Percentiles rank a stretch among this genome's conserved stretches.
phyloP scores from a whole-genome alignment of 2,797 vertebrate species.

The Sparidentex hasta region DNA sequence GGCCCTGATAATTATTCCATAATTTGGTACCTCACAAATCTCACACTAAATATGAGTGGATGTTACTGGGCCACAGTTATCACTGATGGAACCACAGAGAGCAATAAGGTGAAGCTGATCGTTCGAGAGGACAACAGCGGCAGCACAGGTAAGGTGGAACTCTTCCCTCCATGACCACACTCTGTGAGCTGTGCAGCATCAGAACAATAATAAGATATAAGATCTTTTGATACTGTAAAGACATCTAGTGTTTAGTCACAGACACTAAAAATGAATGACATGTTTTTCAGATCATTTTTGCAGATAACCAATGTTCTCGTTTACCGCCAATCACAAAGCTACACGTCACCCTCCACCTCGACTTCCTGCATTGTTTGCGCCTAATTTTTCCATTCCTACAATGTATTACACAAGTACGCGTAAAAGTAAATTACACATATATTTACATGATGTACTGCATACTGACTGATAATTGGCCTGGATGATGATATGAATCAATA shows the following conservation, averaged over 20 bases:
- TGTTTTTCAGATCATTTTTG: not conserved
- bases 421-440: no score
- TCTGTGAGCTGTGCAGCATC: not conserved
- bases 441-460: no score
- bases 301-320: not conserved
- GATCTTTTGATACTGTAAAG: not conserved
- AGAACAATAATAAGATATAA: not conserved
- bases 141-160: conserved; percentile 44
- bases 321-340: not conserved
- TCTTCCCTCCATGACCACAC: not conserved
- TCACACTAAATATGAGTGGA: not conserved
- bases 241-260: not conserved
- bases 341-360: not conserved
- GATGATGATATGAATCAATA: no score
- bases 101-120: conserved; percentile 32
- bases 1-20: not conserved
- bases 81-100: rapidly evolving
- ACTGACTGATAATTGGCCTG: no score
- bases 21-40: conserved; percentile 47
- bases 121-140: conserved; percentile 8
- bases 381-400: not conserved
- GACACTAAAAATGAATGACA: not conserved
- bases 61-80: conserved; percentile 48
- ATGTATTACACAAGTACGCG: not conserved
- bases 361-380: not conserved